Conservation (phyloP, 2,113 vertebrate species). For the Herpetotheres cachinnans region DNA sequence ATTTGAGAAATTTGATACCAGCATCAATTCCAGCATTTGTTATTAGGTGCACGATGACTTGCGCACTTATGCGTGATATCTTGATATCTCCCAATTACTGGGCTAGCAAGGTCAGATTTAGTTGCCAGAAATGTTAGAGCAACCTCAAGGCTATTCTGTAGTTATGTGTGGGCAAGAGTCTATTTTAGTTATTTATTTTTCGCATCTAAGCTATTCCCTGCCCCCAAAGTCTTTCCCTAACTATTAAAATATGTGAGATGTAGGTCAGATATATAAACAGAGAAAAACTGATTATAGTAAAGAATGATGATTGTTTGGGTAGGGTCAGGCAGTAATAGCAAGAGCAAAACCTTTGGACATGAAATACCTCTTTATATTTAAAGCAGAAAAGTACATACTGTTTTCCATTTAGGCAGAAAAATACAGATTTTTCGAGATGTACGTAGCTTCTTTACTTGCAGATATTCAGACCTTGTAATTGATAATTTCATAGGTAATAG, state of each 20-base stretch:
- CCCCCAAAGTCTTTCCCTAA: background rate
- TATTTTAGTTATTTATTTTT: background rate
- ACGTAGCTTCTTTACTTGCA: background rate
- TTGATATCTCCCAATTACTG: background rate
- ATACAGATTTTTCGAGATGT: background rate
- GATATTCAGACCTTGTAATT: background rate
- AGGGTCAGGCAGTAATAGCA: background rate
- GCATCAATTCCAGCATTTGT: background rate
- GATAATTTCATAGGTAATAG: background rate
- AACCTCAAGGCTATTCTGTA: background rate
- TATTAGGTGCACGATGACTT: background rate
- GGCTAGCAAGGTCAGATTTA: background rate
- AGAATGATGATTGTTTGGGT: background rate
- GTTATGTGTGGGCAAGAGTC: background rate
- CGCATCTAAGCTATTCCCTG: background rate
- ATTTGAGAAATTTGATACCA: background rate
- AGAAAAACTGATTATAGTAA: background rate
- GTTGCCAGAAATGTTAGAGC: background rate
- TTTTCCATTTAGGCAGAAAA: background rate
- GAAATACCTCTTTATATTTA: background rate
- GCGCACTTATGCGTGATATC: background rate
- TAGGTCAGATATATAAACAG: background rate
- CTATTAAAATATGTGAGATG: background rate
- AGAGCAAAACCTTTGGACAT: background rate
- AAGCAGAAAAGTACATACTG: background rate